Base-by-base conservation (phyloP, 1,140 invertebrate species). In the Diachasma alloeum region DNA sequence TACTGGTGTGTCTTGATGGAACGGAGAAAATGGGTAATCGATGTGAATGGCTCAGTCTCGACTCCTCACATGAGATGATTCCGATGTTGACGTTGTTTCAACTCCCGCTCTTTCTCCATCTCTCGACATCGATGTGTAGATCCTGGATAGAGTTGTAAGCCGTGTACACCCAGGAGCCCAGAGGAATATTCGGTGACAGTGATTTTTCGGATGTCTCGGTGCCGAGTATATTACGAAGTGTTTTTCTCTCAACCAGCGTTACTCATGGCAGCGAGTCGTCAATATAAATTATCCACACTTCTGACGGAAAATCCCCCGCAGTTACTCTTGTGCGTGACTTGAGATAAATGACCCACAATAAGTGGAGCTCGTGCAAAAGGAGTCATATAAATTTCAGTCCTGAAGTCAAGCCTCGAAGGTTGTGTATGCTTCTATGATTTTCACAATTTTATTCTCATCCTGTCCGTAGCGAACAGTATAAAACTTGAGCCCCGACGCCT, bases 11-110 rank as follows among this genome's bases (percentile, higher is more conserved):
- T n/a, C 42, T 46, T 8, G 11, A 26, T 71, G 19, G 17, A 19
- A 74, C 15, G 26, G 24, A 66, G 42, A 39, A 66, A 74, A 74
- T 74, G 59, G 53, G 24, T 74, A 66, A 74, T 74, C 72, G 72
- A 74, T 74, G 56, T n/a, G 4, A 53, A 53, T 53, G 48, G 48
- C 48, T 19, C 48, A 9, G 48, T 53, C 48, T n/a, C 48, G 48
- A 53, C 48, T 53, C n/a, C 48, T 53, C 48, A 53, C 48, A 53
- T 53, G 48, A 53, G 48, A 17, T 53, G 9, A 53, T 53, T 53
- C 48, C 15, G n/a, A 53, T 53, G 48, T 15, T 19, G 17, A 53
- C 17, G 48, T 53, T 53, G 48, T 53, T 17, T 19, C 48, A 19
- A 1, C n/a, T 53, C 15, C 6, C 48, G 10, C 39, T 11, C 39